Conservation (phyloP, 2,888 invertebrate genomes). For the Nycteola revayana region DNA sequence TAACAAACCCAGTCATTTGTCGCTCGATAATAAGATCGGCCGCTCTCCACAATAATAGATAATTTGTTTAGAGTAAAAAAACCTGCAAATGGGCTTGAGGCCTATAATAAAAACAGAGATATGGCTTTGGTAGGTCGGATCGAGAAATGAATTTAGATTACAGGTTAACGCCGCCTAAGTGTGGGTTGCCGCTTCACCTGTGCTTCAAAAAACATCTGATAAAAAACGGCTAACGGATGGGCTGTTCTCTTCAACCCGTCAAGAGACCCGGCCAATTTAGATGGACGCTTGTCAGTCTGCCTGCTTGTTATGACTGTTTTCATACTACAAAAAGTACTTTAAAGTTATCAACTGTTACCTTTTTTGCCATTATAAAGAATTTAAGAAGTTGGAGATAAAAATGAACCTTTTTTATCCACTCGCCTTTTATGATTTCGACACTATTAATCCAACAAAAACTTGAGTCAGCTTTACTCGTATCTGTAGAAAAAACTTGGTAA, state of each 20-base stretch:
- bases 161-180: conserved; percentile 81
- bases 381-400: conserved; percentile 40
- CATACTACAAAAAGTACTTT: conserved; percentile 51
- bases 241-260: conserved; percentile 44
- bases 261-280: conserved; percentile 52
- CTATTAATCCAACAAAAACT: conserved; percentile 18
- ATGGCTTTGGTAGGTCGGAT: conserved; percentile 75
- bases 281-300: conserved; percentile 49
- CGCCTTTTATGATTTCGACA: conserved; percentile 17
- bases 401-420: conserved; percentile 27
- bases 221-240: conserved; percentile 52
- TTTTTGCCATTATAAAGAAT: conserved; percentile 41
- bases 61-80: conserved; percentile 79
- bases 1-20: conserved; percentile 53
- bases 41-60: conserved; percentile 72
- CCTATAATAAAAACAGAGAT: conserved; percentile 80
- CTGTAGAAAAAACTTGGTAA: conserved; percentile 11
- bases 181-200: conserved; percentile 76
- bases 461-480: conserved; percentile 2
- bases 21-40: conserved; percentile 68
- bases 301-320: conserved; percentile 57
- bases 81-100: conserved; percentile 76
- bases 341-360: conserved; percentile 44
- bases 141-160: conserved; percentile 83
- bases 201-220: conserved; percentile 64